Evolutionary conservation across 2,113 vertebrate genomes (phyloP).

Genomic region (Vulpes ferrilata): DNA sequence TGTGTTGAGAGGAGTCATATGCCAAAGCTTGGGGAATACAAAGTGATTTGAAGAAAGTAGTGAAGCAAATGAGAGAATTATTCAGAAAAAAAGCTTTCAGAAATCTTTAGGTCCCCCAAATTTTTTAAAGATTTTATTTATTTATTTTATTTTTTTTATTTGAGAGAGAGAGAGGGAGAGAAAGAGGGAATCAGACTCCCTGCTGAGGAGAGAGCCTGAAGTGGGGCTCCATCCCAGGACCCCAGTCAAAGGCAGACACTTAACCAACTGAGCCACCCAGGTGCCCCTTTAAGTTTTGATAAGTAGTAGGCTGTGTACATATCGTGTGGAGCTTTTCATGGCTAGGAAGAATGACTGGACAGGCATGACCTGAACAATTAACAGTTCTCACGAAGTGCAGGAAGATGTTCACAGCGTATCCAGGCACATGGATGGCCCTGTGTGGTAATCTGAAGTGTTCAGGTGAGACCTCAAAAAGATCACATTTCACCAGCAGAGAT

Average conservation of each 20-base stretch:
- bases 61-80: not conserved
- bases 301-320: not conserved
- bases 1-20: too few species aligned
- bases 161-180: not conserved
- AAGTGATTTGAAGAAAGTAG: not conserved
- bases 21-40: not conserved
- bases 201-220: not conserved
- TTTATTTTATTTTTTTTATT: not conserved
- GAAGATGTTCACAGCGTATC: not conserved
- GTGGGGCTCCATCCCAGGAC: not conserved
- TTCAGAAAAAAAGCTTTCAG: not conserved
- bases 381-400: not conserved
- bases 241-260: not conserved
- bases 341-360: not conserved
- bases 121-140: not conserved
- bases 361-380: not conserved
- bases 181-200: too few species aligned
- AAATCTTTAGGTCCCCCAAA: not conserved
- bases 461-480: not conserved
- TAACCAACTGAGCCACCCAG: not conserved
- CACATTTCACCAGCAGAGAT: not conserved
- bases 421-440: not conserved
- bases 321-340: not conserved
- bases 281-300: not conserved
- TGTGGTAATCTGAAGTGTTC: not conserved